Evolutionary conservation across 2,113 vertebrate genomes (phyloP), one percentile per base, ranked within the genome.

Genomic region (Girardinichthys multiradiatus): DNA sequence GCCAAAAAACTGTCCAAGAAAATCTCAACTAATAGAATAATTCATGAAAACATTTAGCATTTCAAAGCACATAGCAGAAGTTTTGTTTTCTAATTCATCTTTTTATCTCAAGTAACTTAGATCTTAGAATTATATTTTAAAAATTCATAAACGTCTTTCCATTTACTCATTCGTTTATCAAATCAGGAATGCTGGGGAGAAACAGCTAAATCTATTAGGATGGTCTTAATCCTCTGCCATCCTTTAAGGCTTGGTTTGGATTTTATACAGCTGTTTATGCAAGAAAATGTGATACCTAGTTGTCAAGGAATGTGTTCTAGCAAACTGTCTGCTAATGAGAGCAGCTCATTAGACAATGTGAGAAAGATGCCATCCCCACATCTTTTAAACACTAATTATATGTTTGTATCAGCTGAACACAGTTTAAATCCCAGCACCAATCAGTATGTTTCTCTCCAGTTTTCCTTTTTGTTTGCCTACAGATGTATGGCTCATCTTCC

Each of bases 1-100:
- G 65, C 30, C 67, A 64, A 67, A 64, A 78, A 72, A 31, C 13
- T 5, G 31, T 69, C 17, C 42, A 71, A 76, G 58, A 79, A 77
- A 71, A 64, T 8, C 70, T 69, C 12, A 73, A 64, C 58, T 68
- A 15, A 13, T 39, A 21, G 68, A 51, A 60, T 51, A 31, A 63
- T 72, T 81, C 12, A 66, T 48, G 33, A 6, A 24, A 28, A 27
- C 15, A 27, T 82, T 24, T 65, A 45, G 11, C 35, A 58, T 71
- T 29, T 66, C 17, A 57, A 81, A 81, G 31, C 54, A 0, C 19
- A 68, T 62, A 70, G 9, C 42, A 45, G 14, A 45, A 45, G 42
- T 54, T n/a, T 54, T 54, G 48, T 54, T 54, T n/a, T 1, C 30
- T 2, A 5, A 48, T 64, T 39, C 14, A 63, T 17, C 27, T 64